Conservation (phyloP, 2,113 vertebrate genomes). For the Microcebus ravelobensis region DNA sequence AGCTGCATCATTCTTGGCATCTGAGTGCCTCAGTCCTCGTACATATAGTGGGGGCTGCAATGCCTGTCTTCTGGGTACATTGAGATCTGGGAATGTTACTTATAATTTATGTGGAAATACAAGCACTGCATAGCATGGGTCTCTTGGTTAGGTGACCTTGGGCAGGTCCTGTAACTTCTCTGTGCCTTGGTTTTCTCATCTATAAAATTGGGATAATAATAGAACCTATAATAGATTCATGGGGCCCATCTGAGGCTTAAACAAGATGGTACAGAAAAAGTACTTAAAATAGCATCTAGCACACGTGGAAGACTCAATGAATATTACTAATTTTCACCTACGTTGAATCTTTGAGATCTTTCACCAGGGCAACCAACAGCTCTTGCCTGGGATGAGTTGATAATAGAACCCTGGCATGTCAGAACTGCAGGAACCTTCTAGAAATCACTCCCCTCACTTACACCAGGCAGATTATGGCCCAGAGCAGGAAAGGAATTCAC, state of each 20-base stretch:
- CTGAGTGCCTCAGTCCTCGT: background rate
- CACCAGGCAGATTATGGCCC: background rate
- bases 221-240: background rate
- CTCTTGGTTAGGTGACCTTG: background rate
- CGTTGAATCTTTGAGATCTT: background rate
- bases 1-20: background rate
- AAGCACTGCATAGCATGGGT: background rate
- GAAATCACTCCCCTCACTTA: background rate
- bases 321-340: background rate
- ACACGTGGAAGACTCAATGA: no score
- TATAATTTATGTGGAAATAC: background rate
- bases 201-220: background rate
- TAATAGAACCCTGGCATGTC: background rate
- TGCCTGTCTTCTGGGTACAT: background rate
- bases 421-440: fast-evolving
- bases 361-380: background rate
- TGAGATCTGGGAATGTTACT: background rate
- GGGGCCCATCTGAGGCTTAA: background rate
- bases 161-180: background rate
- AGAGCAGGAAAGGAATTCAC: background rate
- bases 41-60: no score
- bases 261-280: background rate
- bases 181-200: background rate
- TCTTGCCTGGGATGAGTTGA: background rate
- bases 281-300: background rate